Base-by-base conservation (phyloP, 2,113 vertebrate genomes). In the Gopherus flavomarginatus region DNA sequence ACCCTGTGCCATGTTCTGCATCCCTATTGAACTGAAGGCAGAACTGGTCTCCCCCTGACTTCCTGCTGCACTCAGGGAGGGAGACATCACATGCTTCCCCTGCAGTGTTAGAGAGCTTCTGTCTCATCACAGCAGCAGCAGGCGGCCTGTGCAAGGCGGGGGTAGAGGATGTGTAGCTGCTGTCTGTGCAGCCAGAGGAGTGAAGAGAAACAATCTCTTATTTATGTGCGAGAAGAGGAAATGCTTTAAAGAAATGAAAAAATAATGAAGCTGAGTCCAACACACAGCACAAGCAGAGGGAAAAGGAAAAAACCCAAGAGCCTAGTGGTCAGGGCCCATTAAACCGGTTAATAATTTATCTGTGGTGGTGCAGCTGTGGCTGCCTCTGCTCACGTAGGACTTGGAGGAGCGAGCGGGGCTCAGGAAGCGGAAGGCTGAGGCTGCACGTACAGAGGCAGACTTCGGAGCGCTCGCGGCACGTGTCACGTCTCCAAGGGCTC, bases 331-430 rank as follows among this genome's bases (percentile, higher is more conserved):
- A 44, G 78, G 44, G 50, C 62, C 50, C 38, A 26, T 11, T 24
- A 72, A 31, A 11, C 19, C 47, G 1, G 27, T 83, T 9, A 4
- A 1, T 42, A 13, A 81, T 77, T 83, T 19, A 42, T 38, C 93
- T 9, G 12, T 52, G 8, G 57, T 38, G 31, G 65, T 10, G 27
- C 56, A 2, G 50, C 75, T 24, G 50, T 82, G 69, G 88, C 90
- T 96, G 91, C 95, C 50, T 38, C 42, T 29, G 44, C 85, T 92
- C 95, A 95, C 95, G 95, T 96, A 94, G 69, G 85, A 90, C 22
- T 11, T 84, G 86, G 72, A 69, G 56, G 54, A 83, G 85, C 1
- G 78, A 49, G n/a, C 56, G 11, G 19, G 77, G 85, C 65, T 35
- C 89, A 85, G 94, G 90, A 89, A 93, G 87, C 81, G 83, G 90